Evolutionary conservation across 2,797 vertebrate genomes (phyloP).

Genomic region (Melanotaenia parkinsoni): DNA sequence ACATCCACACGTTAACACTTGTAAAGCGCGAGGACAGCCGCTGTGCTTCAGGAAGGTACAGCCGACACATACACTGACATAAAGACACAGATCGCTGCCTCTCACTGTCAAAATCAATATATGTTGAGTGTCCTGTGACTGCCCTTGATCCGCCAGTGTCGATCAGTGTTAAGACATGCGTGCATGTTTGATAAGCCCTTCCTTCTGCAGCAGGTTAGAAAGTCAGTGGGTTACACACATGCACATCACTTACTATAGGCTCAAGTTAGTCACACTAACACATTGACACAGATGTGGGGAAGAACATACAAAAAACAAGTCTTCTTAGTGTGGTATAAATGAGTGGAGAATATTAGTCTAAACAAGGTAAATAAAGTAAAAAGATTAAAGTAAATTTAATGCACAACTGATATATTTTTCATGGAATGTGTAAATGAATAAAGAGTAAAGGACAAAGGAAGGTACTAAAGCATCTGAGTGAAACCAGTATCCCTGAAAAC

Average conservation of each 20-base stretch:
- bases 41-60: slow-evolving; percentile 1
- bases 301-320: slow-evolving; percentile 33
- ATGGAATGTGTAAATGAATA: slow-evolving; percentile 34
- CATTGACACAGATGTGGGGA: slow-evolving; percentile 57
- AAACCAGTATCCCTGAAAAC: slow-evolving; percentile 26
- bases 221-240: slow-evolving; percentile 36
- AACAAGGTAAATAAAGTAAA: not conserved
- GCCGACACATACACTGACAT: slow-evolving; percentile 16
- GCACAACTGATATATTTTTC: slow-evolving; percentile 29
- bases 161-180: slow-evolving; percentile 26
- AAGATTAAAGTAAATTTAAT: slow-evolving; percentile 15
- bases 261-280: slow-evolving; percentile 44
- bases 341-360: no score
- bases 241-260: slow-evolving; percentile 25
- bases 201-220: slow-evolving; percentile 40
- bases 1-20: slow-evolving; percentile 46
- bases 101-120: slow-evolving; percentile 39
- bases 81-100: slow-evolving; percentile 22
- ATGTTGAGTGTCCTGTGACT: slow-evolving; percentile 35
- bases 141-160: slow-evolving; percentile 44
- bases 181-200: slow-evolving; percentile 13
- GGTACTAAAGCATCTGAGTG: slow-evolving; percentile 9
- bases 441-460: slow-evolving; percentile 31
- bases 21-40: slow-evolving; percentile 21
- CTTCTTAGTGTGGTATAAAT: slow-evolving; percentile 18